These are phyloP conservation scores for Aptenodytes forsteri DNA, from an alignment of 2,113 vertebrate genomes.

Conservation along the genomic window DNA sequence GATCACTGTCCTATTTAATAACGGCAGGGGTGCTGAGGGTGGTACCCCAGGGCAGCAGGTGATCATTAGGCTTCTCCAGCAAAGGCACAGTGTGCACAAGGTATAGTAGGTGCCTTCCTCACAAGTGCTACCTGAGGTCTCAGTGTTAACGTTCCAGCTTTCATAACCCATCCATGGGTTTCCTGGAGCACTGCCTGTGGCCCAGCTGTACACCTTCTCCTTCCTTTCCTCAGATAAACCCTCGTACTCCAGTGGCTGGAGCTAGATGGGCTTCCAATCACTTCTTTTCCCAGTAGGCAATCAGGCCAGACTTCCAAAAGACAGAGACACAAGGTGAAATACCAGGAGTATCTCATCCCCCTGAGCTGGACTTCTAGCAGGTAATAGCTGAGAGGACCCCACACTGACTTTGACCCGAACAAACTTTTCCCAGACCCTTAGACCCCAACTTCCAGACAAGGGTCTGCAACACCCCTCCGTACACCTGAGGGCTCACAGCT, in stretches of 20 bases:
- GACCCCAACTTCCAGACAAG: neutral
- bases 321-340: neutral
- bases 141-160: neutral
- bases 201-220: neutral
- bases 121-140: neutral
- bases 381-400: neutral
- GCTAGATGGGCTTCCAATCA: neutral
- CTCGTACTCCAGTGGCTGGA: neutral
- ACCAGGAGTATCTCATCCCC: neutral
- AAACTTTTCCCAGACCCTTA: neutral
- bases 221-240: neutral
- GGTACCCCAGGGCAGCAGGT: neutral
- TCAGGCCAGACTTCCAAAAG: neutral
- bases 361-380: neutral
- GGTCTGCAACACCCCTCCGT: neutral
- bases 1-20: neutral
- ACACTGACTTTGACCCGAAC: neutral
- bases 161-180: accelerated
- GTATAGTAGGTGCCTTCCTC: neutral
- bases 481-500: neutral
- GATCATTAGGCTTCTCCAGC: neutral
- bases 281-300: neutral
- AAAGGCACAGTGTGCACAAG: neutral
- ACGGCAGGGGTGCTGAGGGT: neutral
- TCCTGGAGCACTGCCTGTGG: neutral